Percentiles rank a stretch among this genome's conserved stretches.
phyloP scores from a whole-genome alignment of 2,888 invertebrate genomes.

The Invenusta paracnida region DNA sequence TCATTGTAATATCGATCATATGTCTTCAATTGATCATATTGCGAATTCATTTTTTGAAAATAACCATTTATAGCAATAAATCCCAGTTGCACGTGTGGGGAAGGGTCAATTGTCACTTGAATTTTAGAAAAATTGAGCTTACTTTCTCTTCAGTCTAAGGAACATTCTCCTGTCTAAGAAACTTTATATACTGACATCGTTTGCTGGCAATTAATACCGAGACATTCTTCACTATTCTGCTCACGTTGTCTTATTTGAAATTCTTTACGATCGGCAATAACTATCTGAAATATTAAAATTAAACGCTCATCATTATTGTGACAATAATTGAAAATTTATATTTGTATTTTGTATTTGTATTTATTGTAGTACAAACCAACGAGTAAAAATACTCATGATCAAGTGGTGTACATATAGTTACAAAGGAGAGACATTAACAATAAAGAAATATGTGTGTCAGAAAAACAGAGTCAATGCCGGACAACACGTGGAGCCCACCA shows the following conservation, averaged over 20 bases:
- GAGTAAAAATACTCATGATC: neutral
- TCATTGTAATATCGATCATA: too few species aligned
- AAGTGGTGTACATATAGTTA: neutral
- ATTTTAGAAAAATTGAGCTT: neutral
- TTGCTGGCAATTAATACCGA: too few species aligned
- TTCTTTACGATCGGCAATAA: neutral
- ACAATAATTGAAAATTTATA: neutral
- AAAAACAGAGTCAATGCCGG: neutral
- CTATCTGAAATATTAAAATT: neutral
- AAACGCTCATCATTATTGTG: too few species aligned
- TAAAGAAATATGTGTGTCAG: neutral
- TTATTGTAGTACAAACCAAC: neutral
- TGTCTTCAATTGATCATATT: too few species aligned
- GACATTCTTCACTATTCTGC: neutral
- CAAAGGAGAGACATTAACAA: neutral
- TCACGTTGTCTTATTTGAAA: neutral
- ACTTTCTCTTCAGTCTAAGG: neutral
- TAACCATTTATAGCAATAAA: too few species aligned
- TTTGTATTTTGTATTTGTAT: too few species aligned
- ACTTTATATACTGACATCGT: neutral
- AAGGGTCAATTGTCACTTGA: neutral
- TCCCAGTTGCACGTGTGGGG: too few species aligned
- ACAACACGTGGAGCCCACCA: neutral
- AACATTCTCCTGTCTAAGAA: neutral
- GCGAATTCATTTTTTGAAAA: too few species aligned